Evolutionary conservation across 2,888 invertebrate genomes (phyloP).

Genomic region (Leptinotarsa tumamoca): DNA sequence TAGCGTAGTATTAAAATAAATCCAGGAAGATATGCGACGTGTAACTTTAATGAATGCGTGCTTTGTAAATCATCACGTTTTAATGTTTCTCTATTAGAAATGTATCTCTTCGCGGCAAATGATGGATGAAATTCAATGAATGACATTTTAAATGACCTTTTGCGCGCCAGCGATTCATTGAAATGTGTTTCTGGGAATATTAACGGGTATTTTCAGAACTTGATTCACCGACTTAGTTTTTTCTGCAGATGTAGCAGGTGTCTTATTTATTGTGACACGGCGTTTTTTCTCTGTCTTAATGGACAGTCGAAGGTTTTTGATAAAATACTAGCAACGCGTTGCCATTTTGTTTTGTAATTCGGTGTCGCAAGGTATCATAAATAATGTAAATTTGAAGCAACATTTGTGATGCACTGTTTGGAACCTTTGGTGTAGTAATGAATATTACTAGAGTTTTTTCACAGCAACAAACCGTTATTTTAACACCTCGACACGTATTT

Average conservation of each 20-base stretch:
- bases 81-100: not conserved
- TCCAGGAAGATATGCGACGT: not conserved
- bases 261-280: too few relatives aligned
- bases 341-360: not conserved
- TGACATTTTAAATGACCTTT: conserved; percentile 19
- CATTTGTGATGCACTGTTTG: too few relatives aligned
- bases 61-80: conserved; percentile 18
- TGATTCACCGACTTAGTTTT: not conserved
- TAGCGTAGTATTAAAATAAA: not conserved
- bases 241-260: not conserved
- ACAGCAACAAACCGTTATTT: too few relatives aligned
- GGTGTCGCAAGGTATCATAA: not conserved
- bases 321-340: not conserved
- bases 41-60: conserved; percentile 2
- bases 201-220: not conserved
- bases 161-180: not conserved
- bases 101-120: not conserved
- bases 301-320: not conserved
- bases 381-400: not conserved
- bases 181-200: conserved; percentile 10
- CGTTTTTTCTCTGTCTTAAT: not conserved
- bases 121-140: conserved; percentile 24
- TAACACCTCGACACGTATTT: too few relatives aligned
- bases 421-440: too few relatives aligned
- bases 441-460: too few relatives aligned